phyloP scores from a whole-genome alignment of 2,888 invertebrate genomes.

The Drosophila anceps region DNA sequence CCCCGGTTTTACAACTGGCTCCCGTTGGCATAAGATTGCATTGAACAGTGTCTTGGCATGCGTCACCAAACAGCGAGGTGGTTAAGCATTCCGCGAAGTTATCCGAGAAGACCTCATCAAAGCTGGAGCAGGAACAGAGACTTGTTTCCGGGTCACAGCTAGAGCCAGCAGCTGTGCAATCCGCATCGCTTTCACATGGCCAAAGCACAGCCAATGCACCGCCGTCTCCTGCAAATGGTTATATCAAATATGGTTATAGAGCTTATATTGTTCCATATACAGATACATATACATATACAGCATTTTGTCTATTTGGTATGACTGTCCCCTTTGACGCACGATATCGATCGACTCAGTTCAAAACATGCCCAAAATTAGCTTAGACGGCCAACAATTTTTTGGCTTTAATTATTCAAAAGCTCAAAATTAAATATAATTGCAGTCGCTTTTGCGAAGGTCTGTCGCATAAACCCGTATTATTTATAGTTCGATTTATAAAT shows the following conservation, averaged over 20 bases:
- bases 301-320: background rate
- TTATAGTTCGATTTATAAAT: conserved; percentile 1
- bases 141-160: conserved; percentile 73
- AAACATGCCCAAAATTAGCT: conserved; percentile 8
- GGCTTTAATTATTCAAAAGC: conserved; percentile 31
- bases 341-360: conserved; percentile 13
- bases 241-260: background rate
- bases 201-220: conserved; percentile 76
- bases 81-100: conserved; percentile 83
- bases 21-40: conserved; percentile 86
- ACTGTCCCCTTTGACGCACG: conserved; percentile 6
- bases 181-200: conserved; percentile 82
- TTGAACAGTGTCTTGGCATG: conserved; percentile 84
- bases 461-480: conserved; percentile 5
- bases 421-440: conserved; percentile 23
- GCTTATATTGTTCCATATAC: background rate
- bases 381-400: background rate
- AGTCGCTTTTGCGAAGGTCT: conserved; percentile 9
- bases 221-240: conserved; percentile 51
- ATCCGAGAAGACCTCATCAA: conserved; percentile 81
- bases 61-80: conserved; percentile 84
- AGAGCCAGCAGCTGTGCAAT: conserved; percentile 82
- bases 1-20: conserved; percentile 85
- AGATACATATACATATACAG: background rate
- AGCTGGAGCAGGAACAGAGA: conserved; percentile 78